phyloP scores from a whole-genome alignment of 1,140 invertebrate genomes.

The Drosophila bipectinata region DNA sequence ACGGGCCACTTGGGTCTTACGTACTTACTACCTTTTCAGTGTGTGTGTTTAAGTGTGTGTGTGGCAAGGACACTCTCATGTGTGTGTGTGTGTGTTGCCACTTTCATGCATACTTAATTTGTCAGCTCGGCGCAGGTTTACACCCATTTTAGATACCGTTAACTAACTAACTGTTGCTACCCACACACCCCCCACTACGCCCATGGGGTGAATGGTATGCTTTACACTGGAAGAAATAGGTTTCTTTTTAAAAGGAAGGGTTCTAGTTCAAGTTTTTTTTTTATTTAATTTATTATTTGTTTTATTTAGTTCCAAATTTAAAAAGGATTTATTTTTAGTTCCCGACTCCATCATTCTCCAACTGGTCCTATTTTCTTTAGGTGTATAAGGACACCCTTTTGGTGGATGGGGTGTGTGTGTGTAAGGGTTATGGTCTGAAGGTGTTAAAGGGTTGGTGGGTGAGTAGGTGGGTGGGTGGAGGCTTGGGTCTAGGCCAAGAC shows the following conservation, averaged over 20 bases:
- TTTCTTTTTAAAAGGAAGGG: not conserved
- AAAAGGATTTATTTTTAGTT: too few relatives aligned
- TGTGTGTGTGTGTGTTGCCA: slow-evolving; percentile 30
- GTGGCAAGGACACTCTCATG: not conserved
- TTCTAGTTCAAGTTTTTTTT: too few relatives aligned
- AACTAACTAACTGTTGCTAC: slow-evolving; percentile 73
- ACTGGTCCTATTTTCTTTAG: not conserved
- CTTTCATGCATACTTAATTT: slow-evolving; percentile 80
- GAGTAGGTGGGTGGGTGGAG: slow-evolving; percentile 1
- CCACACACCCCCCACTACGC: not conserved
- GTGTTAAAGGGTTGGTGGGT: not conserved
- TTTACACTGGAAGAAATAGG: not conserved
- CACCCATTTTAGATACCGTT: slow-evolving; percentile 62
- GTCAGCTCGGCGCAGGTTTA: slow-evolving; percentile 63
- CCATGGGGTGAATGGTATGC: not conserved
- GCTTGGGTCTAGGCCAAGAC: slow-evolving; percentile 8
- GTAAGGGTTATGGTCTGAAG: not conserved
- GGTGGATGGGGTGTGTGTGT: not conserved
- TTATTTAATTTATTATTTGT: too few relatives aligned
- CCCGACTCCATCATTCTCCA: not conserved
- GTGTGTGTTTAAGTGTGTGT: not conserved
- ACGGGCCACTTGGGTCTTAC: not conserved
- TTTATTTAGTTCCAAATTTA: too few relatives aligned
- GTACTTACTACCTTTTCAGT: not conserved
- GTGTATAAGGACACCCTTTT: not conserved